These are phyloP conservation scores for Eira barbara DNA, from an alignment of 2,113 vertebrate genomes.

Conservation along the genomic window DNA sequence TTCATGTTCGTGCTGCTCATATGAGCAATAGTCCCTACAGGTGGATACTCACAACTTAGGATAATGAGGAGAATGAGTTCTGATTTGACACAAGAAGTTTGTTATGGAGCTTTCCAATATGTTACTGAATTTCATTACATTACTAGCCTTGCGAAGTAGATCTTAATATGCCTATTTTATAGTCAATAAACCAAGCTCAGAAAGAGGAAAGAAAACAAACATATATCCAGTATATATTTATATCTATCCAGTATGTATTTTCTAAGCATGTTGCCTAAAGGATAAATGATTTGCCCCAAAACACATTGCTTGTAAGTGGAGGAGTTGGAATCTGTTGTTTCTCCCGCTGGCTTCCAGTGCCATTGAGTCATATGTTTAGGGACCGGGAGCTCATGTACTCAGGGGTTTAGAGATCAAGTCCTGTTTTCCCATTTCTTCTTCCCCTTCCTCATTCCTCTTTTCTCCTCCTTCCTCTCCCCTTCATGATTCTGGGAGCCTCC, in stretches of 20 bases:
- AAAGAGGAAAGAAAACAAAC: conserved; percentile 14
- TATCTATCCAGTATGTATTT: not conserved
- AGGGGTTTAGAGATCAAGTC: not conserved
- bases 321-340: not conserved
- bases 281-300: not conserved
- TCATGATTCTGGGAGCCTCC: not conserved
- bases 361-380: not conserved
- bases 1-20: not conserved
- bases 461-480: not conserved
- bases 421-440: not conserved
- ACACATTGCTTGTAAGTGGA: not conserved
- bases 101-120: not conserved
- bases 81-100: not conserved
- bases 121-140: not conserved
- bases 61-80: not conserved
- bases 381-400: not conserved
- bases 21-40: not conserved
- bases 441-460: not conserved
- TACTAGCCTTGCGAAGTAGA: not conserved
- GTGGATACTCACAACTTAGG: not conserved
- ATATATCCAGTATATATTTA: not conserved
- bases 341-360: not conserved
- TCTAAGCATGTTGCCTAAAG: not conserved
- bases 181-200: not conserved
- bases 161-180: not conserved